Conservation (phyloP, 2,888 invertebrate genomes). For the Therioaphis trifolii region DNA sequence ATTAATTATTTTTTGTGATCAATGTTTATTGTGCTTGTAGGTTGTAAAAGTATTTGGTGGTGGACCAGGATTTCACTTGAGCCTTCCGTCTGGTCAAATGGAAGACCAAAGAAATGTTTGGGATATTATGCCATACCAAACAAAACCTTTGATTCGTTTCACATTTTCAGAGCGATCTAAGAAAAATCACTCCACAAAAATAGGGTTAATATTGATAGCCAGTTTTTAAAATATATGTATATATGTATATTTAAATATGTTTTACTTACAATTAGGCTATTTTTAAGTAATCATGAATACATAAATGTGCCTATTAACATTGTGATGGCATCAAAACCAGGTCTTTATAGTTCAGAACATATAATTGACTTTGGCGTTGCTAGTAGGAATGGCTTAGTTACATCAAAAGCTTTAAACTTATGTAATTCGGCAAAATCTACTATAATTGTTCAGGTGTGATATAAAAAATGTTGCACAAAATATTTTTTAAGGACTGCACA, state of each 20-base stretch:
- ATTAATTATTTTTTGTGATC: neutral
- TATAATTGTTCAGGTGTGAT: slow-evolving; percentile 55
- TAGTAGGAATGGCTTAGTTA: slow-evolving; percentile 59
- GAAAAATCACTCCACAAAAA: slow-evolving; percentile 55
- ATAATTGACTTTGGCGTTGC: slow-evolving; percentile 59
- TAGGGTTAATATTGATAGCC: slow-evolving; percentile 28
- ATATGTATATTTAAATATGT: neutral
- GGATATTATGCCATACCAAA: slow-evolving; percentile 60
- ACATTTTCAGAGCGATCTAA: slow-evolving; percentile 55
- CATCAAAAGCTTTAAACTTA: slow-evolving; percentile 51
- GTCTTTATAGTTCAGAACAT: slow-evolving; percentile 60
- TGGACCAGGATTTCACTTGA: slow-evolving; percentile 51
- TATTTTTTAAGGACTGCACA: neutral
- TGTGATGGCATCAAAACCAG: slow-evolving; percentile 57
- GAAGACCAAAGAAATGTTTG: slow-evolving; percentile 61
- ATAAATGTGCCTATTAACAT: slow-evolving; percentile 60
- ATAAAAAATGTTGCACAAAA: neutral
- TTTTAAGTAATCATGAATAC: slow-evolving; percentile 58
- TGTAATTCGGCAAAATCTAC: slow-evolving; percentile 58
- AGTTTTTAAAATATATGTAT: neutral
- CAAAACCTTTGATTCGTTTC: slow-evolving; percentile 52
- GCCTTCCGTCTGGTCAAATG: slow-evolving; percentile 52
- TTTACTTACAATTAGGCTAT: slow-evolving; percentile 24
- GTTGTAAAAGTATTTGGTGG: slow-evolving; percentile 59
- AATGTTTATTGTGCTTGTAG: slow-evolving; percentile 13